Evolutionary conservation across 2,797 vertebrate species (phyloP).

Genomic region (Ptychobarbus kaznakovi): DNA sequence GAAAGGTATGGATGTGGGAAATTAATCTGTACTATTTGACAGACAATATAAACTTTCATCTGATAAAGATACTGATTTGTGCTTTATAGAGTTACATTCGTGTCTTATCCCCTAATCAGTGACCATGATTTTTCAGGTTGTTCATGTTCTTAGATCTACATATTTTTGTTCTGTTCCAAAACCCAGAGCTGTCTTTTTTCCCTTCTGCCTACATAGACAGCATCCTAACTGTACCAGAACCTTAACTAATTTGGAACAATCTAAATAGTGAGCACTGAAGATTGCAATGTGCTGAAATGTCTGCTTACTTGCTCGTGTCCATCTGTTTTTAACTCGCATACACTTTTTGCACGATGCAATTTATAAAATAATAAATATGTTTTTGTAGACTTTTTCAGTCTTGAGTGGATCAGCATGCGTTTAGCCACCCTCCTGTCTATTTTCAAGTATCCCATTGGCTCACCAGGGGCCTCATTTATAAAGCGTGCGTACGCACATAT

Average conservation of each 20-base stretch:
- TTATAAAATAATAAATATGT: too few relatives aligned
- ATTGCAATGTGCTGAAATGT: too few relatives aligned
- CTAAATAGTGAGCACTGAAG: too few relatives aligned
- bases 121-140: not conserved
- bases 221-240: not conserved
- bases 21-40: constrained; percentile 1
- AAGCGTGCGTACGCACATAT: too few relatives aligned
- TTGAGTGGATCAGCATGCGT: too few relatives aligned
- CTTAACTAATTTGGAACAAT: not conserved
- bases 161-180: not conserved
- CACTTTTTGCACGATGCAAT: too few relatives aligned
- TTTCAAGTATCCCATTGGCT: too few relatives aligned
- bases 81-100: not conserved
- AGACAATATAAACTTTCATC: not conserved
- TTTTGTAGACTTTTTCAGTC: too few relatives aligned
- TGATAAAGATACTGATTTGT: not conserved
- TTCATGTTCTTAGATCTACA: not conserved
- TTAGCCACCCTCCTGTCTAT: too few relatives aligned
- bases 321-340: too few relatives aligned
- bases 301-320: too few relatives aligned
- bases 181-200: not conserved
- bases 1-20: constrained; percentile 29
- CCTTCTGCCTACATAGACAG: not conserved
- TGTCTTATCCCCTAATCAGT: not conserved
- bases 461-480: too few relatives aligned